phyloP scores from a whole-genome alignment of 2,797 vertebrate species.

The Australoheros facetus region DNA sequence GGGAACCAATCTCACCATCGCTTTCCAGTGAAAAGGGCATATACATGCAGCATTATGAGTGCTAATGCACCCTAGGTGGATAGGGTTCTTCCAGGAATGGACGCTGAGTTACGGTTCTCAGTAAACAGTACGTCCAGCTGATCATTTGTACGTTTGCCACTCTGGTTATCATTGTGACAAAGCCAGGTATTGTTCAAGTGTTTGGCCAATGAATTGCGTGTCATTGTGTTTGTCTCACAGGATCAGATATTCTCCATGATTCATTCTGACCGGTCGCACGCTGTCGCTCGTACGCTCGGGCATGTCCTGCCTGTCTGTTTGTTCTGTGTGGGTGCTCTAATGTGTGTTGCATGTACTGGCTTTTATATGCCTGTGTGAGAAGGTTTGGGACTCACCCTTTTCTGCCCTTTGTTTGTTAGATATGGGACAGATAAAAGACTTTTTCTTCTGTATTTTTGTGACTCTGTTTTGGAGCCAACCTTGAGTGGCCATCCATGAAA shows the following conservation, averaged over 20 bases:
- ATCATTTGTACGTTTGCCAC: constrained; percentile 5
- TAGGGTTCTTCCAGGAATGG: not conserved
- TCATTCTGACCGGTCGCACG: constrained; percentile 10
- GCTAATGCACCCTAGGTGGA: not conserved
- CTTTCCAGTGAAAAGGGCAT: not conserved
- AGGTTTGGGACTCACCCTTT: constrained; percentile 24
- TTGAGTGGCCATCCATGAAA: not conserved
- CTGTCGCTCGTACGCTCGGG: not conserved
- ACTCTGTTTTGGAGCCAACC: not conserved
- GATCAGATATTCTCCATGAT: constrained; percentile 27
- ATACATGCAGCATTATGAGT: not conserved
- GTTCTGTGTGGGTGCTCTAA: constrained; percentile 13
- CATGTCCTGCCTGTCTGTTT: constrained; percentile 17
- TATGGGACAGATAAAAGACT: not conserved
- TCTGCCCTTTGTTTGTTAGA: not conserved
- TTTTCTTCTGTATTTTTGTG: not conserved
- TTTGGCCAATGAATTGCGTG: constrained; percentile 24
- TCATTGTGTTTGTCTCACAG: constrained; percentile 41
- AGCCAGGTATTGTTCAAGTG: constrained; percentile 45
- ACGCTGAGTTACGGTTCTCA: constrained; percentile 22
- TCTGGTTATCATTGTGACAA: constrained; percentile 20
- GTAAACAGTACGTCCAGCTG: constrained; percentile 33
- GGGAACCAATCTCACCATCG: not conserved
- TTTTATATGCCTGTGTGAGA: not conserved
- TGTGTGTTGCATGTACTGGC: not conserved